Conservation (phyloP, 2,797 vertebrate genomes). For the Tokudaia tokunoshimensis region DNA sequence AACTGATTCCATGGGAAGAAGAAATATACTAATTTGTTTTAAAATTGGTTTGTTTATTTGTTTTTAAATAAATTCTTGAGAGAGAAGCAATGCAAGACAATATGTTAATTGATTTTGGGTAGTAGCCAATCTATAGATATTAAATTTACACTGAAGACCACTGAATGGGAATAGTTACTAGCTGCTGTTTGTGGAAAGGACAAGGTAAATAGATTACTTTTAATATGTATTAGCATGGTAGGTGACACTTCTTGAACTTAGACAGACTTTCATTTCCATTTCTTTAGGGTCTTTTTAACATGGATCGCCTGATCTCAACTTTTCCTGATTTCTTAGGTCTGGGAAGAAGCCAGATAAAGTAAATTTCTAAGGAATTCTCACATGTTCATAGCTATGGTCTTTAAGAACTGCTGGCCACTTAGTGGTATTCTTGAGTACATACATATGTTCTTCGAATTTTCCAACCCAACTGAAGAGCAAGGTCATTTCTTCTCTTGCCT, state of each 20-base stretch:
- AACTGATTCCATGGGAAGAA: not conserved
- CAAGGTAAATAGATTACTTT: not conserved
- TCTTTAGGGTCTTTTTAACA: not conserved
- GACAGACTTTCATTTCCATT: not conserved
- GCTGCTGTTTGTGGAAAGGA: not conserved
- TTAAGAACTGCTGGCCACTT: not conserved
- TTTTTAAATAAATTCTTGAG: not conserved
- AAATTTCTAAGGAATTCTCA: not conserved
- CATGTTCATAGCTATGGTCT: not conserved
- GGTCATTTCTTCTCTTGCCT: constrained; percentile 28
- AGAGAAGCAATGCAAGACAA: not conserved
- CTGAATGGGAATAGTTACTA: not conserved
- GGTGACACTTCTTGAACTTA: not conserved
- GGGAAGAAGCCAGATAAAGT: not conserved
- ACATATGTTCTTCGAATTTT: constrained; percentile 29
- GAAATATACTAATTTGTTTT: not conserved
- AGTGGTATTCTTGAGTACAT: not conserved
- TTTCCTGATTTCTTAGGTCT: not conserved
- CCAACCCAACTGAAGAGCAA: not conserved
- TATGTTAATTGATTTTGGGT: not conserved
- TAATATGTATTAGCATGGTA: not conserved
- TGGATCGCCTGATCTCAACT: accelerated
- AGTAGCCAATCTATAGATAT: not conserved
- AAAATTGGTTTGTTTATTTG: not conserved
- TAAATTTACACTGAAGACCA: not conserved